Evolutionary conservation across 2,113 vertebrate genomes (phyloP).

Genomic region (Sula dactylatra): DNA sequence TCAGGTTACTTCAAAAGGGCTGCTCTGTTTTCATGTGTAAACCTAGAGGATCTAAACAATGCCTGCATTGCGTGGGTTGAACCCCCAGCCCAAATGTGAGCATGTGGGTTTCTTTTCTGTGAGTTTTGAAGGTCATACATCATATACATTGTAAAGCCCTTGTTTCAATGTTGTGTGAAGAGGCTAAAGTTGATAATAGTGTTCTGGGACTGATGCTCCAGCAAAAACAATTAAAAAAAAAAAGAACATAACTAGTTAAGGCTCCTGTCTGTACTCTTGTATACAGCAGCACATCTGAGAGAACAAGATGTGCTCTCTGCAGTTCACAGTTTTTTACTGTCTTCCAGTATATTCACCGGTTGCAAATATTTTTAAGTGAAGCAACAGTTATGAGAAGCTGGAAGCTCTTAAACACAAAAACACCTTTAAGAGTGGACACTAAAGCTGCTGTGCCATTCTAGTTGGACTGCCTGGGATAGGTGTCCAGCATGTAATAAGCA

Average conservation of each 20-base stretch:
- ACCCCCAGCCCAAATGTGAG: not conserved
- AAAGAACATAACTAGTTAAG: not conserved
- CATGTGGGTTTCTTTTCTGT: not conserved
- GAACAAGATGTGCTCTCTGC: not conserved
- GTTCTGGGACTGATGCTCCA: not conserved
- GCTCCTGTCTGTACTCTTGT: not conserved
- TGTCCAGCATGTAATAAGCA: not conserved
- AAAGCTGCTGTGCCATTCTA: not conserved
- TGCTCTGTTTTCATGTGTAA: not conserved
- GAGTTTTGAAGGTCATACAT: not conserved
- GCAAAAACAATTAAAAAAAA: not conserved
- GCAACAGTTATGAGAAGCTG: not conserved
- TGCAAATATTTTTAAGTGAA: not conserved
- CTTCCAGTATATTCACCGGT: not conserved
- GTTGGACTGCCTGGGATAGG: not conserved
- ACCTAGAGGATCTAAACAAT: not conserved
- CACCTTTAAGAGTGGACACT: not conserved
- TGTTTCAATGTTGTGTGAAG: not conserved
- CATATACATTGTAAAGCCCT: not conserved
- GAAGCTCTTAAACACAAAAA: not conserved
- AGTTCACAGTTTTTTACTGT: not conserved
- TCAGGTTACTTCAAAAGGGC: not conserved
- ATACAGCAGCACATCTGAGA: not conserved
- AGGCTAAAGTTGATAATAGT: not conserved
- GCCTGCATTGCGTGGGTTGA: not conserved